phyloP scores from a whole-genome alignment of 2,797 vertebrate genomes.

The Eospalax fontanierii region DNA sequence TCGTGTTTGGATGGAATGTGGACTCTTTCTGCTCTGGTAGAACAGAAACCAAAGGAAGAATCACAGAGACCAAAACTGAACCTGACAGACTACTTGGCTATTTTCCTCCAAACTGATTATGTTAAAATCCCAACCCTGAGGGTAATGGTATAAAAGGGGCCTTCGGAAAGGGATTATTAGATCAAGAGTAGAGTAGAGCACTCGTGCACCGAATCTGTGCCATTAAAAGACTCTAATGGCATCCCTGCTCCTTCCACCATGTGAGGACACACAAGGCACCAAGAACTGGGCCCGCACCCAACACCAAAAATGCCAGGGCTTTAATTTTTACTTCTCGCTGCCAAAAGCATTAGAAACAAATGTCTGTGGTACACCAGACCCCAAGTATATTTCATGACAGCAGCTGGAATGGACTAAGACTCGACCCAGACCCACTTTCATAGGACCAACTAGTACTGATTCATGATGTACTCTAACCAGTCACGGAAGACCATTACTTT shows the following conservation, averaged over 20 bases:
- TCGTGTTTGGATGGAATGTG: background rate
- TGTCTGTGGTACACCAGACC: background rate
- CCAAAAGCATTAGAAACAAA: background rate
- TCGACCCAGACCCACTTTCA: background rate
- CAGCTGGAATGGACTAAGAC: background rate
- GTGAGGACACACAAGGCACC: background rate
- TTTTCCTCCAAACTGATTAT: background rate
- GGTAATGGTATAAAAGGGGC: background rate
- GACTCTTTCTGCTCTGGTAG: background rate
- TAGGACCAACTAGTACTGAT: rapidly evolving
- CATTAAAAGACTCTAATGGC: background rate
- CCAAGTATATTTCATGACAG: background rate
- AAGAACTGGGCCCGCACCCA: background rate
- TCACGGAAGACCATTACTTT: background rate
- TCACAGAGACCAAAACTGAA: background rate
- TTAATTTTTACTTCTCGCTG: background rate
- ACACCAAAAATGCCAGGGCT: background rate
- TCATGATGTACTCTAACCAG: rapidly evolving
- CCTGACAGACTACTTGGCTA: background rate
- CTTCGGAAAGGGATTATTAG: background rate
- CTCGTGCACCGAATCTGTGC: background rate
- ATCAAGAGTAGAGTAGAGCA: background rate
- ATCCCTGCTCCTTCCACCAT: background rate
- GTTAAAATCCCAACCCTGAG: background rate
- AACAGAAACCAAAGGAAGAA: too few species aligned